Evolutionary conservation across 2,113 vertebrate species (phyloP).

Genomic region (Eolophus roseicapilla): DNA sequence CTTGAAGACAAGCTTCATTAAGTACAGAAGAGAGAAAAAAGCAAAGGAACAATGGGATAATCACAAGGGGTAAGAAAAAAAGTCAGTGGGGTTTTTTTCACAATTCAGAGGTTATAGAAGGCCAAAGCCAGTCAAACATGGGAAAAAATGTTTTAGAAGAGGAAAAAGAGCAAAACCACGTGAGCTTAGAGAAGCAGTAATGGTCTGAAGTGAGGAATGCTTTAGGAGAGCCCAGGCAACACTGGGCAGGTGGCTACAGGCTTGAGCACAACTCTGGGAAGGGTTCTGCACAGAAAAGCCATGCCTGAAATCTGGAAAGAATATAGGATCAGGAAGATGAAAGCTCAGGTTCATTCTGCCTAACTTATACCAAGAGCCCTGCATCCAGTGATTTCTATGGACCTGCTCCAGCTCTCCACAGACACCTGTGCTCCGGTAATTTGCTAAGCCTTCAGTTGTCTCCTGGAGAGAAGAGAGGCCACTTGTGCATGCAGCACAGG

Average conservation of each 20-base stretch:
- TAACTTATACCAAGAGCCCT: background rate
- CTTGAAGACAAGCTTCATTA: background rate
- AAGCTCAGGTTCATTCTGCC: background rate
- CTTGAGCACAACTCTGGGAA: rapidly evolving
- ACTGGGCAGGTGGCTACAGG: background rate
- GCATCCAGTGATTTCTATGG: background rate
- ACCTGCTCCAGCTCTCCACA: background rate
- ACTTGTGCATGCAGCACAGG: background rate
- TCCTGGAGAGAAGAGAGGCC: background rate
- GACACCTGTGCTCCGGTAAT: background rate
- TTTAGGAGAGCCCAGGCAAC: background rate
- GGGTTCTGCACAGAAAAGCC: background rate
- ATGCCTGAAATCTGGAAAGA: background rate
- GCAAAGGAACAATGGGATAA: background rate
- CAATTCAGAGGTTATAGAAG: background rate
- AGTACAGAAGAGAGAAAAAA: background rate
- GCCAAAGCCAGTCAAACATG: background rate
- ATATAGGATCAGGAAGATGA: background rate
- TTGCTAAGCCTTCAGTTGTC: background rate
- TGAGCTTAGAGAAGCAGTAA: background rate
- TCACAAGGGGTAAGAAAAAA: background rate
- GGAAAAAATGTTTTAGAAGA: background rate
- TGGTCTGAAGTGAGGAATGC: background rate
- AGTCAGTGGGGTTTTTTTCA: rapidly evolving
- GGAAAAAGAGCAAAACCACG: background rate